Percentiles rank a stretch among this genome's conserved stretches.
Evolutionary conservation across 2,797 vertebrate species (phyloP).

Genomic region (Danionella dracula): DNA sequence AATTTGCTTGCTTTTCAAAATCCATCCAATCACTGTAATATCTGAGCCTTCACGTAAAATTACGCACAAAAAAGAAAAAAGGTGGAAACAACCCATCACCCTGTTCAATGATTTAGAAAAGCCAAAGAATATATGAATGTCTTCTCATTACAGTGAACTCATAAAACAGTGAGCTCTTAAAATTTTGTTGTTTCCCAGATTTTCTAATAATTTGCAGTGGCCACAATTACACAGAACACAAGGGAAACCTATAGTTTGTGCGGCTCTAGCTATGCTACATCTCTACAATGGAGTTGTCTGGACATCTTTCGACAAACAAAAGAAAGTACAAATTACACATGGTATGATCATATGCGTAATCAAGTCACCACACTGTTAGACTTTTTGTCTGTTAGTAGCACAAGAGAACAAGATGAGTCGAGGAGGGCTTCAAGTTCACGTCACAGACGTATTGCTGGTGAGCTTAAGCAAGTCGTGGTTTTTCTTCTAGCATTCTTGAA

Average conservation of each 20-base stretch:
- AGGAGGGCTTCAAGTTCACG: conserved; percentile 24
- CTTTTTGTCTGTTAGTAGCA: conserved; percentile 34
- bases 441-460: conserved; percentile 28
- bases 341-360: conserved; percentile 33
- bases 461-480: conserved; percentile 26
- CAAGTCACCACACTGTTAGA: conserved; percentile 22
- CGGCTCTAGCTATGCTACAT: conserved; percentile 29
- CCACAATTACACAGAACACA: conserved; percentile 21
- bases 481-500: conserved; percentile 9
- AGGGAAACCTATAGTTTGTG: conserved; percentile 15
- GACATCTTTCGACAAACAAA: conserved; percentile 31
- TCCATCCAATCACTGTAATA: no score
- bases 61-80: neutral
- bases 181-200: neutral
- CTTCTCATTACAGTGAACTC: neutral
- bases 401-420: conserved; percentile 27
- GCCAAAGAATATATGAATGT: neutral
- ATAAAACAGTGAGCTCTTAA: conserved; percentile 1
- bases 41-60: no score
- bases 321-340: conserved; percentile 24
- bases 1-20: no score
- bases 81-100: no score
- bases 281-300: conserved; percentile 24
- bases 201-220: neutral
- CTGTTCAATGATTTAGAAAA: no score